Evolutionary conservation across 2,888 invertebrate species (phyloP).

Genomic region (Diaperis boleti): DNA sequence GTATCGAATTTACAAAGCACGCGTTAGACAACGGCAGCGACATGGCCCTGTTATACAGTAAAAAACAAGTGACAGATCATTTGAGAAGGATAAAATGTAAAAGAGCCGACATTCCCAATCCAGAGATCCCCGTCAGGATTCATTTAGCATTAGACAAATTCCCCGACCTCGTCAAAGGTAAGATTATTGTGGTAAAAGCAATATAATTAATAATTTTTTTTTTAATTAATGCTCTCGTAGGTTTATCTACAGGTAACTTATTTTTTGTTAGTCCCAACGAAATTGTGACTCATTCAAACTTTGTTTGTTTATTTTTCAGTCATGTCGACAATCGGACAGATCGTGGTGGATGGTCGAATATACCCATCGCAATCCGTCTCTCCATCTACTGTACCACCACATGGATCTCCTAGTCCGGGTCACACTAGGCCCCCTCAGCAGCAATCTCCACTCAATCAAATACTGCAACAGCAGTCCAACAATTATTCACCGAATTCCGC

Average conservation of each 20-base stretch:
- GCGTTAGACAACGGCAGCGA: slow-evolving; percentile 86
- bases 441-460: slow-evolving; percentile 56
- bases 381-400: slow-evolving; percentile 59
- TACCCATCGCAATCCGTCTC: slow-evolving; percentile 72
- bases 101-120: slow-evolving; percentile 89
- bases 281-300: too few relatives aligned
- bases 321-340: slow-evolving; percentile 81
- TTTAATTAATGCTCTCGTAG: slow-evolving; percentile 53
- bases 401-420: slow-evolving; percentile 60
- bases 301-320: slow-evolving; percentile 69
- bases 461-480: slow-evolving; percentile 53
- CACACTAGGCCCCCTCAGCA: slow-evolving; percentile 65
- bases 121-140: slow-evolving; percentile 88
- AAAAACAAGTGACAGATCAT: slow-evolving; percentile 81
- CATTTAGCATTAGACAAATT: slow-evolving; percentile 84
- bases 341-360: slow-evolving; percentile 86
- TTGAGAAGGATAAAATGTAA: slow-evolving; percentile 85
- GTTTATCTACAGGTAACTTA: slow-evolving; percentile 60
- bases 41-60: slow-evolving; percentile 85
- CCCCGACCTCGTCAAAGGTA: slow-evolving; percentile 83
- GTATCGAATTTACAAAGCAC: slow-evolving; percentile 84
- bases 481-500: slow-evolving; percentile 51
- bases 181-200: too few relatives aligned
- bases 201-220: slow-evolving; percentile 22
- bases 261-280: slow-evolving; percentile 4